Conservation (phyloP, 2,888 invertebrate species). For the Platerodrilus igneus region DNA sequence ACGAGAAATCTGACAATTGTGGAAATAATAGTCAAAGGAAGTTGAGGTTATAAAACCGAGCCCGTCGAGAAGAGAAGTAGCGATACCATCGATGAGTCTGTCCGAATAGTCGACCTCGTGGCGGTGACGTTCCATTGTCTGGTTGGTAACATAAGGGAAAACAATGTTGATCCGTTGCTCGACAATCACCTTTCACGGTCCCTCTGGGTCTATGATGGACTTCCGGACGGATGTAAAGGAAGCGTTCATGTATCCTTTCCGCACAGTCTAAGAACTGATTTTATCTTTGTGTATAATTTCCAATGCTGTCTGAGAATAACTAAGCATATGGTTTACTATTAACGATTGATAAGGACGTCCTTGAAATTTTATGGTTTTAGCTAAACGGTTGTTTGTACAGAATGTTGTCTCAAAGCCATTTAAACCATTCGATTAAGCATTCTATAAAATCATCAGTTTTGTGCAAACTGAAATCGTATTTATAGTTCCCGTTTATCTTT, state of each 20-base stretch:
- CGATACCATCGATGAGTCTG: constrained; percentile 46
- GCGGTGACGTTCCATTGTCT: constrained; percentile 34
- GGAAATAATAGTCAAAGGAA: constrained; percentile 44
- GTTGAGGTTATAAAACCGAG: constrained; percentile 41
- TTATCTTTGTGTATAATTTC: constrained; percentile 23
- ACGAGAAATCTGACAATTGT: constrained; percentile 45
- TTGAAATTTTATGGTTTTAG: too few relatives aligned
- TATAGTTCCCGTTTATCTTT: too few relatives aligned
- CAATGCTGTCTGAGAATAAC: too few relatives aligned
- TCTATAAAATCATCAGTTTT: too few relatives aligned
- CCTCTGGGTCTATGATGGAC: constrained; percentile 44
- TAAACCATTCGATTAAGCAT: too few relatives aligned
- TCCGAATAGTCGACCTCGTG: constrained; percentile 35
- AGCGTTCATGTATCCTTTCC: constrained; percentile 43
- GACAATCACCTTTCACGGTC: constrained; percentile 44
- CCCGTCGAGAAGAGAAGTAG: constrained; percentile 35
- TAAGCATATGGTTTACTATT: too few relatives aligned
- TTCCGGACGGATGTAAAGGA: constrained; percentile 42
- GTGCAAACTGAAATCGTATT: too few relatives aligned
- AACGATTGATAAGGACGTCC: too few relatives aligned
- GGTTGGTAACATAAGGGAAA: constrained; percentile 42
- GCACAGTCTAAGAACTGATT: constrained; percentile 29
- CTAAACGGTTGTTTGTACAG: too few relatives aligned
- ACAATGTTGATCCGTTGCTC: constrained; percentile 42
- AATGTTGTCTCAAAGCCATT: too few relatives aligned